phyloP scores from a whole-genome alignment of 1,140 invertebrate species.

The Heliconius hermathena region DNA sequence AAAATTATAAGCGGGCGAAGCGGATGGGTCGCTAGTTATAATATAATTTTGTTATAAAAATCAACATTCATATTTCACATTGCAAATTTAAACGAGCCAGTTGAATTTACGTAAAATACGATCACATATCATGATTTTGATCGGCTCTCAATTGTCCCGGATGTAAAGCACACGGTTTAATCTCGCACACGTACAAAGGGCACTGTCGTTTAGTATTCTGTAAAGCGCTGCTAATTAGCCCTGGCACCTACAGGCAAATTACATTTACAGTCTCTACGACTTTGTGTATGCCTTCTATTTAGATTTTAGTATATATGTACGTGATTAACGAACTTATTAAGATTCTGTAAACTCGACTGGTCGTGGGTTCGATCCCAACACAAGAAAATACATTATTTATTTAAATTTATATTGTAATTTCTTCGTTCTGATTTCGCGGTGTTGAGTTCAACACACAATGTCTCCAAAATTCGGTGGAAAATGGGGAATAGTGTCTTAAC shows the following conservation, averaged over 20 bases:
- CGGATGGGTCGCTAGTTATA: neutral
- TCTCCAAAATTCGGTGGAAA: too few species aligned
- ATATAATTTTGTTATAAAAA: neutral
- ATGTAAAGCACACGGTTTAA: conserved; percentile 7
- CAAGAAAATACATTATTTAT: too few species aligned
- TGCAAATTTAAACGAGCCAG: neutral
- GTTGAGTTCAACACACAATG: too few species aligned
- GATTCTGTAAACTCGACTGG: neutral
- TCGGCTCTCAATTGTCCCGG: conserved; percentile 10
- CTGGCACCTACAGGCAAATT: neutral
- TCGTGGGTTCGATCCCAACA: too few species aligned
- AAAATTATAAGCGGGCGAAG: too few species aligned
- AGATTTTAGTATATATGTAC: neutral
- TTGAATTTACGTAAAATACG: neutral
- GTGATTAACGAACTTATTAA: neutral
- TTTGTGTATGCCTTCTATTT: neutral
- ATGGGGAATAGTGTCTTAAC: too few species aligned
- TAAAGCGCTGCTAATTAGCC: conserved; percentile 26
- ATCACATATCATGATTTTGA: conserved; percentile 2
- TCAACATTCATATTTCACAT: neutral
- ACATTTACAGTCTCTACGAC: neutral
- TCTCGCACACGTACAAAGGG: conserved; percentile 13
- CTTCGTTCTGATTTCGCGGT: too few species aligned
- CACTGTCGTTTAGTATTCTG: conserved; percentile 22
- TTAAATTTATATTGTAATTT: too few species aligned